phyloP scores from a whole-genome alignment of 2,888 invertebrate genomes.

The Formica aserva region DNA sequence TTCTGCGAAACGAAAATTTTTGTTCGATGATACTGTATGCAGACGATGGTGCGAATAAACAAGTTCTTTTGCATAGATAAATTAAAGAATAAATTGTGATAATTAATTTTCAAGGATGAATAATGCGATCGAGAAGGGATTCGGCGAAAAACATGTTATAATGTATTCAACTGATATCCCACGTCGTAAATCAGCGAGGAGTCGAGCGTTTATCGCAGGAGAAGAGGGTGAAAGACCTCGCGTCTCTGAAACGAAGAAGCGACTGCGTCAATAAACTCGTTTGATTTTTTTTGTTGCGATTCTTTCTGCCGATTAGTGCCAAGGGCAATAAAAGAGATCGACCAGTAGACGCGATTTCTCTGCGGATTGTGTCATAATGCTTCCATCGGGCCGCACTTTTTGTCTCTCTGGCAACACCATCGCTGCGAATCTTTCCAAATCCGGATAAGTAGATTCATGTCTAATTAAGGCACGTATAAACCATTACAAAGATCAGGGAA shows the following conservation, averaged over 20 bases:
- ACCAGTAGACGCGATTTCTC: constrained; percentile 55
- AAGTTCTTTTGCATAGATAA: constrained; percentile 29
- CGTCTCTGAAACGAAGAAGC: constrained; percentile 28
- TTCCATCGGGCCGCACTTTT: neutral
- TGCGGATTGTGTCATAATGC: constrained; percentile 51
- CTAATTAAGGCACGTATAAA: neutral
- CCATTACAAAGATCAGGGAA: no score
- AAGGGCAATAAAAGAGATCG: constrained; percentile 74
- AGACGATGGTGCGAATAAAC: constrained; percentile 33
- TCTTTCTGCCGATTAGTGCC: constrained; percentile 67
- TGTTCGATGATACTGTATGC: constrained; percentile 23
- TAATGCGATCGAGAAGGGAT: constrained; percentile 6
- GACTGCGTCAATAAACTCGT: constrained; percentile 17
- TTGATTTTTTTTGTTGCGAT: constrained; percentile 36
- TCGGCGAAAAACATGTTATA: neutral
- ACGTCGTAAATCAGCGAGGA: neutral
- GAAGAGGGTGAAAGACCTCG: constrained; percentile 43
- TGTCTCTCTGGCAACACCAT: neutral
- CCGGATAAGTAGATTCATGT: neutral
- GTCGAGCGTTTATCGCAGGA: neutral
- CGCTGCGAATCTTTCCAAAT: constrained; percentile 7
- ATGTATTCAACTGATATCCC: neutral
- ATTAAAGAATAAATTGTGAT: neutral
- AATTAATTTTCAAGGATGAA: constrained; percentile 1
- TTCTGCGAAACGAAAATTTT: constrained; percentile 30